phyloP scores from a whole-genome alignment of 64 coral and sea anemone genomes.

The Platygyra sinensis region DNA sequence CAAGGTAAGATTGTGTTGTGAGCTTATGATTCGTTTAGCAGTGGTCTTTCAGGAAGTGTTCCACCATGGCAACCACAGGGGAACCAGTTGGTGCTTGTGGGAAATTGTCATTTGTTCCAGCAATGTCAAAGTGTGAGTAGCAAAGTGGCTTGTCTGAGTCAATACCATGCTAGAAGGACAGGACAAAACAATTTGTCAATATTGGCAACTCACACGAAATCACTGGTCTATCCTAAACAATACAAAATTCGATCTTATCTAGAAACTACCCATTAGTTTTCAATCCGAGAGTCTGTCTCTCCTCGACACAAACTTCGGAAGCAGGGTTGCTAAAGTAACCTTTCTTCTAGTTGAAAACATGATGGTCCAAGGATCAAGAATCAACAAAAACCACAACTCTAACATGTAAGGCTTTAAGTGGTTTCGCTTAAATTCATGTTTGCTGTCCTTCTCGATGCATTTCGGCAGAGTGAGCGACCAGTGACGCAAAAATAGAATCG shows the following conservation, averaged over 20 bases:
- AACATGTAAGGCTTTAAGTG: background rate
- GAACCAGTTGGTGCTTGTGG: constrained; percentile 74
- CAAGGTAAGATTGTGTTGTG: background rate
- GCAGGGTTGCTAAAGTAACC: too few species aligned
- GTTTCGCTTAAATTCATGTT: too few species aligned
- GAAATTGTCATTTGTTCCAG: constrained; percentile 66
- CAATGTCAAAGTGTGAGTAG: constrained; percentile 91
- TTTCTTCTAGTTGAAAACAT: background rate
- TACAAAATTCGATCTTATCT: too few species aligned
- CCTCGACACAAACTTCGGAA: too few species aligned
- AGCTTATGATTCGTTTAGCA: constrained; percentile 18
- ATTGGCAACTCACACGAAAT: too few species aligned
- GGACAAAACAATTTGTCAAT: too few species aligned
- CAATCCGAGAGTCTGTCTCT: too few species aligned
- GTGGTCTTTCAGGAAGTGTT: constrained; percentile 63
- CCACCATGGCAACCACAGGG: constrained; percentile 81
- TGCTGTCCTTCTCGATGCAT: too few species aligned
- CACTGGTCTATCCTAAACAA: too few species aligned
- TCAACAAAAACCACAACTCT: background rate
- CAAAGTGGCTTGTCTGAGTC: constrained; percentile 56
- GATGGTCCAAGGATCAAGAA: background rate
- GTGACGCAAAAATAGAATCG: too few species aligned
- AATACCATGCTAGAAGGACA: constrained; percentile 67
- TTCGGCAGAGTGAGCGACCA: too few species aligned
- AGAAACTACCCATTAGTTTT: too few species aligned